Base-by-base conservation (phyloP, 2,113 vertebrate genomes). In the Cyphomyrus discorhynchus region DNA sequence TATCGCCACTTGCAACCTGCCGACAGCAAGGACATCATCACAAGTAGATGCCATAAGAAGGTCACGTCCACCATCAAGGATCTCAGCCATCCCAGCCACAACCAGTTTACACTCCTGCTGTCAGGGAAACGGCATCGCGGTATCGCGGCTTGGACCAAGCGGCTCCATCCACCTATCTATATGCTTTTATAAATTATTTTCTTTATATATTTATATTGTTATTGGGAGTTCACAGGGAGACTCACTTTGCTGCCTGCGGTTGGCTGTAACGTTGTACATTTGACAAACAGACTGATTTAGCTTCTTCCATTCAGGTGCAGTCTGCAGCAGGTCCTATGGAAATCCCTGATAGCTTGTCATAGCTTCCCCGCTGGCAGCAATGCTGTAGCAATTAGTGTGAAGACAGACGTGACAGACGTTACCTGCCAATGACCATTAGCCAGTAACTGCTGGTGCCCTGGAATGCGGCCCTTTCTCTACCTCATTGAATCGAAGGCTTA, bases 401-500 rank as follows among this genome's bases (percentile, higher is more conserved):
- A 42, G 31, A 21, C 77, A n/a, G 49, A 49, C 31, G 27, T 83
- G 88, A 56, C 52, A 27, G 89, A 58, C 58, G 42, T 74, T 58
- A 86, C 66, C 47, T 53, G 31, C 47, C 90, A 53, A n/a, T 74
- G 42, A 62, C 86, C 47, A 31, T 77, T 31, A 49, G 82, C 45
- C 45, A 42, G 74, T 27, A n/a, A 49, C 89, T 70, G 11, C 49
- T 45, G 13, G 15, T 70, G 58, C 80, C 58, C 50, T 80, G 89
- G 90, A 90, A 87, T 88, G 53, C 53, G 8, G 49, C 39, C 52
- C 74, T 35, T 66, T 84, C 88, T 90, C 90, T 90, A 86, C 88
- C 45, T 49, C 80, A 90, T 47, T 85, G 88, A 80, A 90, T 80
- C 90, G 90, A 90, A 62, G 39, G 87, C 84, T 89, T 91, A 91